Base-by-base conservation (phyloP, 2,888 invertebrate species). In the Coelopa pilipes region DNA sequence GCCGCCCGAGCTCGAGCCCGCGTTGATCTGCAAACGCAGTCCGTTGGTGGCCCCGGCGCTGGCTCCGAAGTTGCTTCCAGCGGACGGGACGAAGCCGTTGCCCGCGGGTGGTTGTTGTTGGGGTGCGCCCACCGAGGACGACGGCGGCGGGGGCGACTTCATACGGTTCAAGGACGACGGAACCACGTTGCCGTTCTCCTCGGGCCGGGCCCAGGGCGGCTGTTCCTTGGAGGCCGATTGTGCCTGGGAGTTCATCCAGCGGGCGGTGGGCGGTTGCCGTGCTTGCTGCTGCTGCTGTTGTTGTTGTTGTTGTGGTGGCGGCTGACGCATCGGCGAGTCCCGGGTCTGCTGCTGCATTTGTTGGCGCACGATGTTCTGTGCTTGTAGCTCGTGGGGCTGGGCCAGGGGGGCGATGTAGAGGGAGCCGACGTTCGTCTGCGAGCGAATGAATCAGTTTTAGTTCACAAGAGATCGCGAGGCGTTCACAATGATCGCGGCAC, bases 341-440 rank as follows among this genome's bases (percentile, higher is more conserved):
- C 84, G 82, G 7, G 79, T 76, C 21, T 81, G 80, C 24, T 83
- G 81, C 71, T 82, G 83, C 73, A 80, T 77, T 74, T 83, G 83
- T 76, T 85, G 85, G 46, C 82, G 80, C 57, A 90, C 79, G 72
- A 83, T 81, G 75, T 82, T 82, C 74, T 80, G 86, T 12, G 85
- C 84, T 76, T 85, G 84, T 2, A 85, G 84, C 72, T 85, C 84
- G 9, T 80, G 80, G 24, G 85, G 81, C 49, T 81, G 80, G 49
- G 89, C 84, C 89, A 91, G 74, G 9, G 90, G 90, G 60, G 90
- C 90, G 75, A 90, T 90, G 78, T 90, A 90, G 57, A 90, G 85
- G 17, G 90, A 89, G 73, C 90, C 90, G 73, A 90, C 86, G 74
- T 86, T 87, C 74, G 86, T 86, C 83, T 86, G 74, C 3, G n/a